Evolutionary conservation across 2,113 vertebrate genomes (phyloP), one percentile per base, ranked within the genome.

Genomic region (Rhinolophus sinicus): DNA sequence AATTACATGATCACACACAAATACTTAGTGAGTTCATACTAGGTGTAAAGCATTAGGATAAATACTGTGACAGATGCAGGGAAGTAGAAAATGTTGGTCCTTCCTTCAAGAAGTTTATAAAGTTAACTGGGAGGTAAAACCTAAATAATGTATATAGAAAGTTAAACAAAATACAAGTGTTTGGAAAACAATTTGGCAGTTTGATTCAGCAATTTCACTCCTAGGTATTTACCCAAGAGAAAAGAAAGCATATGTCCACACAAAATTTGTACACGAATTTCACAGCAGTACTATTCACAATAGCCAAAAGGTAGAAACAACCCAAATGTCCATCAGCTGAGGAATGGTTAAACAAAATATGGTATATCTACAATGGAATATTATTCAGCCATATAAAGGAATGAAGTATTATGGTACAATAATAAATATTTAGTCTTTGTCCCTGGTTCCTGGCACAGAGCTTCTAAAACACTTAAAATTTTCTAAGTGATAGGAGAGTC

Each of bases 141-240:
- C 65, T 80, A 93, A 75, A 76, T 62, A 93, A 50, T 69, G 2
- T 44, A 38, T 8, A 60, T n/a, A 78, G 62, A 90, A 90, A 78
- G 76, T 65, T 60, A 19, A 67, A 30, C 54, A 82, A 73, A 56
- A 54, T 35, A 22, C 6, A 84, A 91, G 30, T 14, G 60, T 94
- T 86, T 89, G 35, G 33, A 24, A 70, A 95, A 67, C 21, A 26
- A 2, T 88, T 88, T 84, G 47, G 38, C 56, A 75, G 62, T 47
- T 94, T 75, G 67, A 93, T 69, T 35, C 56, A 72, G 52, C 15
- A 50, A 60, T 91, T 81, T 60, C 54, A 64, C 88, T 75, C 16
- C 65, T 91, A 85, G 70, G 35, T 62, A 94, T 88, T 78, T 88
- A 84, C 77, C 47, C 8, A 92, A 54, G 77, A 50, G 35, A 81